Conservation (phyloP, 2,797 vertebrate genomes). For the Schizopygopsis malacanthus region DNA sequence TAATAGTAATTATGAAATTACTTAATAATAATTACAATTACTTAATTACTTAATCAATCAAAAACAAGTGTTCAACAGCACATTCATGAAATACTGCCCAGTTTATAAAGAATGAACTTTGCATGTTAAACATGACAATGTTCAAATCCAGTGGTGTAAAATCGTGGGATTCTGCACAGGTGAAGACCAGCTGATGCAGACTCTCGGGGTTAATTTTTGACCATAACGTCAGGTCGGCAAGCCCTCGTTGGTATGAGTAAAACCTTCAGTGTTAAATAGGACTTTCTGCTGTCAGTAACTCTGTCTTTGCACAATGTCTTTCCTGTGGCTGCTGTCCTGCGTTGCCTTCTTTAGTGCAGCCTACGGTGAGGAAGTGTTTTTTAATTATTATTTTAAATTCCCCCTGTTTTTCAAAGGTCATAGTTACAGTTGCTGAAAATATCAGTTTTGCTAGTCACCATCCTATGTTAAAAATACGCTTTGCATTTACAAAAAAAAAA, state of each 20-base stretch:
- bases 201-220: slow-evolving; percentile 34
- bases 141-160: slow-evolving; percentile 3
- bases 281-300: not conserved
- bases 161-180: slow-evolving; percentile 30
- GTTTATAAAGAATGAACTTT: not conserved
- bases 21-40: not conserved
- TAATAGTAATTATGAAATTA: not conserved
- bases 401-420: not conserved
- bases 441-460: not conserved
- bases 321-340: slow-evolving; percentile 78
- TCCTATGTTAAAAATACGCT: not conserved
- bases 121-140: not conserved
- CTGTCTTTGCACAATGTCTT: slow-evolving; percentile 66
- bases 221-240: not conserved
- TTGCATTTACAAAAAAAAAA: not conserved
- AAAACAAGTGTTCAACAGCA: not conserved
- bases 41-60: not conserved
- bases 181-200: slow-evolving; percentile 53
- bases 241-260: slow-evolving; percentile 62
- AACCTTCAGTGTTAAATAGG: slow-evolving; percentile 60
- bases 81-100: not conserved
- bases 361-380: slow-evolving; percentile 69
- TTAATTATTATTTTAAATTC: no score
- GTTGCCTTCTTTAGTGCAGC: slow-evolving; percentile 73
- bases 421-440: not conserved